These are phyloP conservation scores for Pogona vitticeps DNA, from an alignment of 2,113 vertebrate species.

Conservation along the genomic window DNA sequence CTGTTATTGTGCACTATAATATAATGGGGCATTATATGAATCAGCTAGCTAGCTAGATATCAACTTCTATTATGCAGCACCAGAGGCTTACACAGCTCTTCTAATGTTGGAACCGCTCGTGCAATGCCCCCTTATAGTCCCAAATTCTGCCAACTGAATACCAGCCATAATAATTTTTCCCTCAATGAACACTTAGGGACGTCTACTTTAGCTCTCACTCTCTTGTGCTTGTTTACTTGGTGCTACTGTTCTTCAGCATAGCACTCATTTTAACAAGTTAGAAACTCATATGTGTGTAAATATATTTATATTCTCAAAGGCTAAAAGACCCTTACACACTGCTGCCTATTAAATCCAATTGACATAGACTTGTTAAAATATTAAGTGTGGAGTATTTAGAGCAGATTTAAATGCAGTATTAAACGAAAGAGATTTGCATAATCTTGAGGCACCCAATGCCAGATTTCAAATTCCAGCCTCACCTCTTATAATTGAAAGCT, in stretches of 20 bases:
- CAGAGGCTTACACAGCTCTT: too few relatives aligned
- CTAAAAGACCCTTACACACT: constrained; percentile 39
- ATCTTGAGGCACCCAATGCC: constrained; percentile 56
- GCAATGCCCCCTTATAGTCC: too few relatives aligned
- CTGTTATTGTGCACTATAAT: too few relatives aligned
- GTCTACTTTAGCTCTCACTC: too few relatives aligned
- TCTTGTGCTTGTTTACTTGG: background rate
- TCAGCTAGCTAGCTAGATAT: too few relatives aligned
- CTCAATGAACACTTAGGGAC: too few relatives aligned
- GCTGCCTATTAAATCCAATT: constrained; percentile 64
- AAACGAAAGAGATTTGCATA: constrained; percentile 69
- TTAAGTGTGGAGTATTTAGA: constrained; percentile 67
- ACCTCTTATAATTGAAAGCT: constrained; percentile 72
- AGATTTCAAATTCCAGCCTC: constrained; percentile 70
- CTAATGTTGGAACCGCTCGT: too few relatives aligned
- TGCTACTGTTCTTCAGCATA: background rate
- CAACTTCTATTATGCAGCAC: too few relatives aligned
- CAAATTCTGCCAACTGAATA: too few relatives aligned
- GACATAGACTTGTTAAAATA: constrained; percentile 67
- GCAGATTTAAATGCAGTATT: constrained; percentile 66
- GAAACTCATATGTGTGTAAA: constrained; percentile 8
- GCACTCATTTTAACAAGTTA: constrained; percentile 16
- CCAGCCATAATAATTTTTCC: too few relatives aligned
- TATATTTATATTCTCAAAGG: constrained; percentile 11
- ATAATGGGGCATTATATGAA: too few relatives aligned